Base-by-base conservation (phyloP, 2,797 vertebrate genomes). In the Myotis planiceps region DNA sequence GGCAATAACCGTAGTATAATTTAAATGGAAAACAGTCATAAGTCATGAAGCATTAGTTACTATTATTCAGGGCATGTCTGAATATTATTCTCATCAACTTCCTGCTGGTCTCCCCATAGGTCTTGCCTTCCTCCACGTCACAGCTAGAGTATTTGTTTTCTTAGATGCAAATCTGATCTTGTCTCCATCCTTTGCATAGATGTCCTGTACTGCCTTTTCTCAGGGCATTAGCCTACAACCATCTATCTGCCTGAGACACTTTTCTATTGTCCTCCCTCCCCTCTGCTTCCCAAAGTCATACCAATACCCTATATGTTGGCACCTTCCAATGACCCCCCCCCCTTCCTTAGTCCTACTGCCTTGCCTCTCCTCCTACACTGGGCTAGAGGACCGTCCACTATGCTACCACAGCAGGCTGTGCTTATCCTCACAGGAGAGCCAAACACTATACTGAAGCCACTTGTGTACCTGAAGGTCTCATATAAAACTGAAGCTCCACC, bases 31-130 rank as follows among this genome's bases (percentile, higher is more conserved):
- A 94, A 66, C 3, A 39, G 58, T 23, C 58, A 0, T 39, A 96
- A 91, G 47, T 88, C 42, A 87, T 53, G 39, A 92, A 65, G 29
- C 37, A 90, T n/a, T 32, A 80, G 58, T 84, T 92, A 72, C 71
- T 68, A 75, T 80, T 92, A 69, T 55, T 92, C 10, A 63, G 37
- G n/a, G 32, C 51, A 47, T 32, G 25, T 53, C 21, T 82, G 23
- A 81, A 76, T 45, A 88, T 7, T 65, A 12, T 68, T 51, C n/a
- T 95, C 25, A 55, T 75, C 55, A 66, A 72, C 69, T 65, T 82
- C 51, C 75, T 92, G 39, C 60, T 76, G 32, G 10, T 76, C 55
- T 91, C 66, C 37, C 66, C 74, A 63, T 37, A 27, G 71, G 47
- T 51, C 32, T 88, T 94, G 27, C 58, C 58, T 74, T 78, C 65